These are phyloP conservation scores for Bagarius yarrelli DNA, from an alignment of 2,113 vertebrate species.

Conservation along the genomic window DNA sequence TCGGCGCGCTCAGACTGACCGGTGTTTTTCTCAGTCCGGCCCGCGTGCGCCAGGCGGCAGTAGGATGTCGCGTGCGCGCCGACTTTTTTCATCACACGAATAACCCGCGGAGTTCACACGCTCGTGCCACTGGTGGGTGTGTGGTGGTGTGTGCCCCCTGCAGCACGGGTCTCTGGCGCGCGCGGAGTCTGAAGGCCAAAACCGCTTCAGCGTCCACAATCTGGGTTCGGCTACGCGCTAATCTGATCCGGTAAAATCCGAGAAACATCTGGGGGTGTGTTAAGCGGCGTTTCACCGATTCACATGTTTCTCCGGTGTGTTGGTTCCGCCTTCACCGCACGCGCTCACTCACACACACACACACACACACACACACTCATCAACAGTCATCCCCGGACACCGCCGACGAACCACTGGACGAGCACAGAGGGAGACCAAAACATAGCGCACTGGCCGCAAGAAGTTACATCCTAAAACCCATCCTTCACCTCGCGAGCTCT, in stretches of 20 bases:
- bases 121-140: not conserved
- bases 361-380: constrained; percentile 77
- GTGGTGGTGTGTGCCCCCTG: constrained; percentile 3
- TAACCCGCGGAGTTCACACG: constrained; percentile 45
- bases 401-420: constrained; percentile 68
- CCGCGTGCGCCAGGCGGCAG: constrained; percentile 52
- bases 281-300: not conserved
- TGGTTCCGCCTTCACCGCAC: constrained; percentile 66
- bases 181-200: constrained; percentile 50
- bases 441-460: constrained; percentile 34
- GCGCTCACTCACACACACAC: constrained; percentile 77
- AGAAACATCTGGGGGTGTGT: not conserved
- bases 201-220: constrained; percentile 62
- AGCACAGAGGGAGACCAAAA: constrained; percentile 16
- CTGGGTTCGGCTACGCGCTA: constrained; percentile 64
- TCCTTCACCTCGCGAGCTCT: no score
- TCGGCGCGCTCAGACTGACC: not conserved
- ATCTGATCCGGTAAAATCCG: constrained; percentile 24
- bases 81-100: constrained; percentile 48
- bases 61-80: constrained; percentile 30
- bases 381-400: constrained; percentile 83
- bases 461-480: constrained; percentile 52
- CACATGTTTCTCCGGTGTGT: constrained; percentile 41
- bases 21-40: constrained; percentile 39
- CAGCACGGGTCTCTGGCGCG: constrained; percentile 41